Evolutionary conservation across 1,140 invertebrate species (phyloP), one percentile per base, ranked within the genome.

Genomic region (Ectropis grisescens): DNA sequence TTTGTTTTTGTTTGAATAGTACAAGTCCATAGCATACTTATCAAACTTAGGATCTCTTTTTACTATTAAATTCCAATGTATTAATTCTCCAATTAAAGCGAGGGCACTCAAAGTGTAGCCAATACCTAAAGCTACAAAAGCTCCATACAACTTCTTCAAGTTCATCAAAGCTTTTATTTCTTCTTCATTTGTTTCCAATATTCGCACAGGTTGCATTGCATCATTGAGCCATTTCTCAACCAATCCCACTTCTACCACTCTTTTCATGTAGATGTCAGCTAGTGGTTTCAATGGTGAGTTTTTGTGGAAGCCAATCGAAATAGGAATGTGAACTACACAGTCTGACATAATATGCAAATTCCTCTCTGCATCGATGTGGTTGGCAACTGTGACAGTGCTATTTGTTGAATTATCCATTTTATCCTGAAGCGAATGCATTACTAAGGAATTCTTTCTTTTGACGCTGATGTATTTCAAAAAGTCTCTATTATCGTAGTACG

Each of bases 401-500:
- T 38, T 29, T 45, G 61, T 66, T 27, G 49, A 41, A 48, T 65
- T 68, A 13, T 35, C 26, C 8, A 10, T 22, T n/a, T n/a, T n/a
- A n/a, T n/a, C n/a, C n/a, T n/a, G n/a, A n/a, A n/a, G n/a, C 27
- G 2, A 55, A 29, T 11, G 42, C 37, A 27, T 47, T 5, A 48
- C 36, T 8, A 45, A 14, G 11, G 29, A 19, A 23, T 82, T 65
- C 52, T 88, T 86, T 7, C 84, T 68, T 33, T 81, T 84, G 1
- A 88, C 86, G 16, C 87, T 84, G 1, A 88, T 62, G 48, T 89
- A 83, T 37, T 88, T 86, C 8, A 94, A 60, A 49, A 87, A 89
- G 60, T 91, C 86, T n/a, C 87, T 81, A 61, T 92, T 94, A 53
- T 93, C 92, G 51, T 92, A 95, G 46, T 93, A 93, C 5, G 90